phyloP scores from a whole-genome alignment of 2,113 vertebrate species.

The Cricetomys ansorgei region DNA sequence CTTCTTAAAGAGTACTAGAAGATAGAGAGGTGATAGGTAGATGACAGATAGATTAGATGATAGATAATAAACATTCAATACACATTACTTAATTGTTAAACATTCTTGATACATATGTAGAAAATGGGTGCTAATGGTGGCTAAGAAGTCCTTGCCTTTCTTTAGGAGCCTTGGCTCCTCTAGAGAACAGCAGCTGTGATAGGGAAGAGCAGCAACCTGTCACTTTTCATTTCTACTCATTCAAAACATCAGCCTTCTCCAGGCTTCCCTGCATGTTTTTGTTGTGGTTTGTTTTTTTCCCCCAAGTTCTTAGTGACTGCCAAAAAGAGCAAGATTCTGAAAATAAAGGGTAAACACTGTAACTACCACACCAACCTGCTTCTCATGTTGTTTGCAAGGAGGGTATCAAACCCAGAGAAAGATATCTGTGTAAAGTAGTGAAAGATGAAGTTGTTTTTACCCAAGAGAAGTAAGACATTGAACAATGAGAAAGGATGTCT shows the following conservation, averaged over 20 bases:
- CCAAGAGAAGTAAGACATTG: conserved; percentile 10
- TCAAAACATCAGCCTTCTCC: background rate
- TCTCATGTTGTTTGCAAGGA: background rate
- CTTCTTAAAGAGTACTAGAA: background rate
- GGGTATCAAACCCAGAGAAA: background rate
- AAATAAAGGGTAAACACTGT: background rate
- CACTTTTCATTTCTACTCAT: conserved; percentile 35
- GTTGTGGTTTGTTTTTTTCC: no score
- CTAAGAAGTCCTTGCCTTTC: background rate
- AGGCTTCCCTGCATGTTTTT: background rate
- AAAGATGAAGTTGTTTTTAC: background rate
- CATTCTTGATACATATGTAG: background rate
- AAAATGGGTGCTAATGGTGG: background rate
- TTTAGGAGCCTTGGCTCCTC: background rate
- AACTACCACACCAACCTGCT: background rate
- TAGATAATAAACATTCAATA: no score
- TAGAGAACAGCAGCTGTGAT: background rate
- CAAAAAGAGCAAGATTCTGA: background rate
- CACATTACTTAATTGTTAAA: background rate
- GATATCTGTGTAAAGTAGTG: conserved; percentile 13
- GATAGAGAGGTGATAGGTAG: background rate
- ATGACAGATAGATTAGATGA: background rate
- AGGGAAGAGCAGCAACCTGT: conserved; percentile 36
- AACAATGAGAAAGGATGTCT: conserved; percentile 16
- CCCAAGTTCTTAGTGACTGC: background rate